phyloP scores from a whole-genome alignment of 2,797 vertebrate genomes.

The Pantherophis vulpinus region DNA sequence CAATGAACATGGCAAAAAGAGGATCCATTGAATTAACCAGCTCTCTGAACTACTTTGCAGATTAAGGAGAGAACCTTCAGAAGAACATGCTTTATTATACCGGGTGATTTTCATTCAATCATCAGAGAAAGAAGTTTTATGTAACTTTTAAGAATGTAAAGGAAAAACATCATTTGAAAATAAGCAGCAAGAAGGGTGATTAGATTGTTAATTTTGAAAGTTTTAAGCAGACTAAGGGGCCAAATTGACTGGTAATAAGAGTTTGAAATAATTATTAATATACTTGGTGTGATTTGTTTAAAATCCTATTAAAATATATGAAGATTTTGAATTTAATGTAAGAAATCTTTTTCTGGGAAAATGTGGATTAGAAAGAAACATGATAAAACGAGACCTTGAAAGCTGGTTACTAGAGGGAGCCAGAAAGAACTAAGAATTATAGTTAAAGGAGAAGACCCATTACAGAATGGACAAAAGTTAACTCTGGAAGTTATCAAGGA shows the following conservation, averaged over 20 bases:
- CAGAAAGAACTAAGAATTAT: neutral
- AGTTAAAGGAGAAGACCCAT: no score
- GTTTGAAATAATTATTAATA: neutral
- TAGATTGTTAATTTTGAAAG: neutral
- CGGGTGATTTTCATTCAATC: neutral
- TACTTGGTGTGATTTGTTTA: neutral
- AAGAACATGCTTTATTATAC: neutral
- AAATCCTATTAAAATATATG: neutral
- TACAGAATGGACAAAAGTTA: neutral
- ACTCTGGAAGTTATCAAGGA: neutral
- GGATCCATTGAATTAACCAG: neutral
- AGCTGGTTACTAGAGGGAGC: neutral
- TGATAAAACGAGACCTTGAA: neutral
- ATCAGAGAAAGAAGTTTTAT: neutral
- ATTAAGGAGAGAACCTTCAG: neutral
- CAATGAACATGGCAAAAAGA: no score
- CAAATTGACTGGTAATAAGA: neutral
- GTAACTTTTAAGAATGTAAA: neutral
- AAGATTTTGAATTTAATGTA: neutral
- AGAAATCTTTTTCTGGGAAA: neutral
- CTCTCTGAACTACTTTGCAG: neutral
- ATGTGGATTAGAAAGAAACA: neutral
- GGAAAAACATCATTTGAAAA: neutral
- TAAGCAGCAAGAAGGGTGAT: neutral
- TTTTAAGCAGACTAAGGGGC: neutral